Evolutionary conservation across 2,888 invertebrate genomes (phyloP).

Genomic region (Esperia sulphurella): DNA sequence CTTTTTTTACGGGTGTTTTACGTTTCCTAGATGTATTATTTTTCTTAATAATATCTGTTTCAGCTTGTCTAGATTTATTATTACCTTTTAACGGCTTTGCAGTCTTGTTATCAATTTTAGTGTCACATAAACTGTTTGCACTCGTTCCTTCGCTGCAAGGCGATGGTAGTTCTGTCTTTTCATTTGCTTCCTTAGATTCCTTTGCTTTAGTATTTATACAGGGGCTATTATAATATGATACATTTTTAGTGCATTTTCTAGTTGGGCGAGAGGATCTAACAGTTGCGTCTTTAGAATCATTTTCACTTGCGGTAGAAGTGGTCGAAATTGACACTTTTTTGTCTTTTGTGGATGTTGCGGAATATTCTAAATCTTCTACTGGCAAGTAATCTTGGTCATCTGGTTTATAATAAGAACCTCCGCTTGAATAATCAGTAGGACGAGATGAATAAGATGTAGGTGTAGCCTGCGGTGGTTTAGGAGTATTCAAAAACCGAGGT

Average conservation of each 20-base stretch:
- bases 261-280: constrained; percentile 44
- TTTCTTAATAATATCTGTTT: constrained; percentile 18
- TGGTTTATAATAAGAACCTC: constrained; percentile 81
- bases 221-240: constrained; percentile 53
- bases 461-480: constrained; percentile 51
- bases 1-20: constrained; percentile 50
- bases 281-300: constrained; percentile 20
- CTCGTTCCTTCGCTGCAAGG: constrained; percentile 38
- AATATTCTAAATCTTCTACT: constrained; percentile 43
- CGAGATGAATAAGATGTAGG: constrained; percentile 67
- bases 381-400: constrained; percentile 78
- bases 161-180: constrained; percentile 31
- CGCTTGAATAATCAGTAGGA: constrained; percentile 80
- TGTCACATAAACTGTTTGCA: constrained; percentile 31
- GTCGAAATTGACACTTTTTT: constrained; percentile 19
- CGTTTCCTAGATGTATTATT: constrained; percentile 28
- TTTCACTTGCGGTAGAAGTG: neutral
- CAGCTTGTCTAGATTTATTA: constrained; percentile 26
- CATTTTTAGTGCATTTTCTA: constrained; percentile 66
- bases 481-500: constrained; percentile 73
- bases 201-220: constrained; percentile 27
- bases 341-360: constrained; percentile 35
- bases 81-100: constrained; percentile 22
- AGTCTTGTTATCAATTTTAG: constrained; percentile 24
- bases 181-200: constrained; percentile 27